Evolutionary conservation across 2,888 invertebrate species (phyloP).

Genomic region (Minunthozetes semirufus): DNA sequence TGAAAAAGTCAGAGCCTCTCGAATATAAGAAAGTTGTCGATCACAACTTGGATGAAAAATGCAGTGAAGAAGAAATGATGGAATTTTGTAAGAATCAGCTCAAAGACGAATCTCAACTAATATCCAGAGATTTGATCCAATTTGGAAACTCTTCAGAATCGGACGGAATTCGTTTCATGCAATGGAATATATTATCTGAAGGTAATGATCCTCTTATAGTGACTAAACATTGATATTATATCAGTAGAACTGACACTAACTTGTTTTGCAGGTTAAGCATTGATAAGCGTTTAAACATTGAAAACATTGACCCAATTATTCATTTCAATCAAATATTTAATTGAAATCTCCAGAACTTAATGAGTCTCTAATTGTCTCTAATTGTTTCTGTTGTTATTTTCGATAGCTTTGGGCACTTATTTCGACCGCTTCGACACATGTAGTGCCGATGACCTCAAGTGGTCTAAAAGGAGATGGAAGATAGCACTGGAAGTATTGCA

Average conservation of each 20-base stretch:
- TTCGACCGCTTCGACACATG: constrained; percentile 66
- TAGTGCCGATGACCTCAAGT: constrained; percentile 62
- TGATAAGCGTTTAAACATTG: constrained; percentile 9
- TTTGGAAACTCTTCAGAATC: not conserved
- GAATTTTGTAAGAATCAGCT: not conserved
- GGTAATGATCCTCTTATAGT: constrained; percentile 49
- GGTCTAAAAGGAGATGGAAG: constrained; percentile 60
- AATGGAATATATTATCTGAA: constrained; percentile 67
- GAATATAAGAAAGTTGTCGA: constrained; percentile 18
- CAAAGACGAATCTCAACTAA: not conserved
- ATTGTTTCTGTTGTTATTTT: not conserved
- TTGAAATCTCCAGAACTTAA: not conserved
- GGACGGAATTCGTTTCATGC: constrained; percentile 51
- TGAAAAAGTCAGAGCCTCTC: constrained; percentile 1
- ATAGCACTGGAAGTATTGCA: constrained; percentile 64
- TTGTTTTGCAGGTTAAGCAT: constrained; percentile 16
- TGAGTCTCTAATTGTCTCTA: not conserved
- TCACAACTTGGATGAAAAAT: not conserved
- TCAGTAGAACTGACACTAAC: not conserved
- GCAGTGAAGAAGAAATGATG: not conserved
- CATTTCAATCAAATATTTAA: constrained; percentile 1
- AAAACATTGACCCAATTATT: constrained; percentile 28
- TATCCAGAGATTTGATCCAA: not conserved
- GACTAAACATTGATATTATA: not conserved
- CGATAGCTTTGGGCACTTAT: constrained; percentile 60